Conservation (phyloP, 2,113 vertebrate species). For the Oxyruncus cristatus region DNA sequence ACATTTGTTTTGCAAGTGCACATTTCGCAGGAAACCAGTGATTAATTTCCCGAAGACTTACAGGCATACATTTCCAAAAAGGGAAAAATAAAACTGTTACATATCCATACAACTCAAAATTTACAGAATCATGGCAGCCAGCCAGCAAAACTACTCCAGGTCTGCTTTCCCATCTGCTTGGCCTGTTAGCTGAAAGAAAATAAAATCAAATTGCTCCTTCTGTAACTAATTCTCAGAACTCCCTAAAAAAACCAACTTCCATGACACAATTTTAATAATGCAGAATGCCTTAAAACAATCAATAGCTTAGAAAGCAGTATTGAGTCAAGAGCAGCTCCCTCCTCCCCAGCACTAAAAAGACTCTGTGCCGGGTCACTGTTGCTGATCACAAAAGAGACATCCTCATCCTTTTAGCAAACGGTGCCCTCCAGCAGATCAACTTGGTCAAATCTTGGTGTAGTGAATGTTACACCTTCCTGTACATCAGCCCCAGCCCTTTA, state of each 20-base stretch:
- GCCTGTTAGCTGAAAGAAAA: slow-evolving; percentile 73
- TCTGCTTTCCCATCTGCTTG: slow-evolving; percentile 78
- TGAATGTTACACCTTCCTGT: not conserved
- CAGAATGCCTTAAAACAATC: slow-evolving; percentile 58
- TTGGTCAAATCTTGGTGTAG: not conserved
- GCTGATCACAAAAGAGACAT: slow-evolving; percentile 10
- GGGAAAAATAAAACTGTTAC: slow-evolving; percentile 74
- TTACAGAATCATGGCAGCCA: slow-evolving; percentile 72
- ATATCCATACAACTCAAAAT: slow-evolving; percentile 78
- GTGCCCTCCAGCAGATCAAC: not conserved
- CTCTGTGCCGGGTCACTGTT: not conserved
- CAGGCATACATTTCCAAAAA: slow-evolving; percentile 71
- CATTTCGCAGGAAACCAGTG: slow-evolving; percentile 65
- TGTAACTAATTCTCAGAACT: slow-evolving; percentile 74
- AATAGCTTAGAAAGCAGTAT: not conserved
- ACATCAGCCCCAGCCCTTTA: not conserved
- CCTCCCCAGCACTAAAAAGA: not conserved
- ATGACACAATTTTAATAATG: slow-evolving; percentile 62
- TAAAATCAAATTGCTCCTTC: slow-evolving; percentile 76
- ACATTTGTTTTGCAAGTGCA: slow-evolving; percentile 48
- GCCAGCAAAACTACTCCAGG: slow-evolving; percentile 75
- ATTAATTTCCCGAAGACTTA: slow-evolving; percentile 67
- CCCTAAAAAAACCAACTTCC: slow-evolving; percentile 54
- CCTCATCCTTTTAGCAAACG: not conserved
- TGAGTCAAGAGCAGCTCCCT: not conserved